Conservation (phyloP, 2,888 invertebrate genomes). For the Sesia bembeciformis region DNA sequence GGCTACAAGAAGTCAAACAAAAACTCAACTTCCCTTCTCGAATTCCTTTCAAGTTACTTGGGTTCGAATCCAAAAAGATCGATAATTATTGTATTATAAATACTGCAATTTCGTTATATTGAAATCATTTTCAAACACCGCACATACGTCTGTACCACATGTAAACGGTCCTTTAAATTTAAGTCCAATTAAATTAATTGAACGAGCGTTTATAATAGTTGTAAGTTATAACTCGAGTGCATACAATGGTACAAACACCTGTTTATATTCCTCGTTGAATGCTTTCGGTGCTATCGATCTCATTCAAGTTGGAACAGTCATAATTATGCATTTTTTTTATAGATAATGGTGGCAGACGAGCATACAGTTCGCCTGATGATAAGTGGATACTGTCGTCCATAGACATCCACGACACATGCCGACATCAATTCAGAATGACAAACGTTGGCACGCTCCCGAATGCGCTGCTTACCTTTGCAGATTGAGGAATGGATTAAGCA, state of each 20-base stretch:
- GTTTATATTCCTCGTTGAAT: constrained; percentile 5
- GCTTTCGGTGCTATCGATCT: background rate
- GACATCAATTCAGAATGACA: no score
- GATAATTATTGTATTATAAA: no score
- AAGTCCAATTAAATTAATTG: constrained; percentile 30
- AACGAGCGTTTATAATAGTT: constrained; percentile 15
- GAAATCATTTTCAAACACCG: no score
- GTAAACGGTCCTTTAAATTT: constrained; percentile 11
- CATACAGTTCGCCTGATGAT: no score
- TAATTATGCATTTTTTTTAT: background rate
- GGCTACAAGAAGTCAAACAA: no score
- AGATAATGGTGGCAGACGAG: background rate
- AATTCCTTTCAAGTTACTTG: no score
- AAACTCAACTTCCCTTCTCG: no score
- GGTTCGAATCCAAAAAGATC: no score
- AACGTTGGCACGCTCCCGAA: no score
- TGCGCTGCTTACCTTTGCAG: background rate
- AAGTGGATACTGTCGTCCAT: no score
- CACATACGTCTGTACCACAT: constrained; percentile 2
- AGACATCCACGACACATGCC: no score
- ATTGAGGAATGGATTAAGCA: background rate
- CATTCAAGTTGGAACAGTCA: background rate
- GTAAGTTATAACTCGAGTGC: constrained; percentile 1
- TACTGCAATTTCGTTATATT: no score
- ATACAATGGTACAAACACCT: constrained; percentile 16